Evolutionary conservation across 2,113 vertebrate genomes (phyloP), one percentile per base, ranked within the genome.

Genomic region (Meles meles): DNA sequence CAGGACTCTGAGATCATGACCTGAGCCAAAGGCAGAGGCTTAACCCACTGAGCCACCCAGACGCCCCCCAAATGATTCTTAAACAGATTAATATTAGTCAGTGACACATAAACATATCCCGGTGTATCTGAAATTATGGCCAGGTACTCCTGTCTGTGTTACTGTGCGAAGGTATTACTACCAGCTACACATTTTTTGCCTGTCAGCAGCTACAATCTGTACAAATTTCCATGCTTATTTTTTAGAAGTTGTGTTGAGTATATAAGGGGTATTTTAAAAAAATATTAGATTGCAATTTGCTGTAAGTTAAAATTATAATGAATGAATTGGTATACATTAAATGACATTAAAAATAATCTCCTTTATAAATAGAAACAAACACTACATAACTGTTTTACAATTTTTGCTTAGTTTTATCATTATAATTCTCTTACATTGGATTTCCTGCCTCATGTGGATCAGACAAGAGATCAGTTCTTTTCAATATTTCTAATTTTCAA

Each of bases 401-500:
- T 65, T 92, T 94, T 96, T 97, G 3, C 7, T 91, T 86, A 71
- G 74, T 92, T 86, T 90, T 0, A 5, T 83, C 71, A 86, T 76
- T 34, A 92, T 94, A 96, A 57, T 74, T 17, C 63, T 90, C 29
- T 96, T 94, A 92, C 1, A 89, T 82, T 96, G 97, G 69, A 71
- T 93, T 98, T 91, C 29, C 85, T 84, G 55, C 59, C 71, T 98
- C 89, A 87, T 52, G 37, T 84, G 55, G 77, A 57, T 97, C 80
- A 97, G 84, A n/a, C 17, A 72, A 34, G 94, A 97, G 92, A 98
- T 97, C 39, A 52, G 80, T 97, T 61, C 27, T 87, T 98, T 97
- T 79, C 52, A 96, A 90, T 97, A 88, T 63, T 81, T 98, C 84
- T 97, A 97, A 98, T 98, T 98, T 98, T 98, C 95, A 86, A 97